Evolutionary conservation across 2,113 vertebrate species (phyloP).

Genomic region (Heterocephalus glaber): DNA sequence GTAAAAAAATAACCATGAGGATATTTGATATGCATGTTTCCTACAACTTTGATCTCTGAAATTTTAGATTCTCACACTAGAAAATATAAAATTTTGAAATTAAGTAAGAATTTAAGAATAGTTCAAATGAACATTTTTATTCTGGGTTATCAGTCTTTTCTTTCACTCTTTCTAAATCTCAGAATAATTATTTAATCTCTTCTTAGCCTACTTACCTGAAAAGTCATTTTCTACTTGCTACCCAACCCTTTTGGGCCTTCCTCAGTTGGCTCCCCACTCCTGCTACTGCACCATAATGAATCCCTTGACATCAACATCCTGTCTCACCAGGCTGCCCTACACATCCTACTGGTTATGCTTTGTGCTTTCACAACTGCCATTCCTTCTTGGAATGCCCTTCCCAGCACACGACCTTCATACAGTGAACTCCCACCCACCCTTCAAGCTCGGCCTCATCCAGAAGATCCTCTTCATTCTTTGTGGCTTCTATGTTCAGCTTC

Average conservation of each 20-base stretch:
- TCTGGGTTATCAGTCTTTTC: neutral
- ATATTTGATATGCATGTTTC: neutral
- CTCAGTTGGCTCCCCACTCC: neutral
- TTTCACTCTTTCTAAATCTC: neutral
- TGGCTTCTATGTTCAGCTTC: neutral
- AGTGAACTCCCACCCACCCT: neutral
- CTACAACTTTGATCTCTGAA: neutral
- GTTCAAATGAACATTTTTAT: neutral
- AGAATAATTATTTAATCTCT: neutral
- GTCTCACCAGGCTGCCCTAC: fast-evolving
- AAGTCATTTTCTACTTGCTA: neutral
- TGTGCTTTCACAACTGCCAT: neutral
- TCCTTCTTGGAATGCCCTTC: neutral
- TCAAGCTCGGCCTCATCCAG: neutral
- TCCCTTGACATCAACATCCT: neutral
- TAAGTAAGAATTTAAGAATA: neutral
- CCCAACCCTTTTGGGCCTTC: neutral
- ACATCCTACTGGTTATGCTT: fast-evolving
- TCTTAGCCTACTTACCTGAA: neutral
- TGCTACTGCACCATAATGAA: fast-evolving
- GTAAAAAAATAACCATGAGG: neutral
- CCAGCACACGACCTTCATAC: neutral
- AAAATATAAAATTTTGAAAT: neutral
- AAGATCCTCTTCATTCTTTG: neutral
- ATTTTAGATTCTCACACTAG: neutral